Conservation (phyloP, 2,888 invertebrate species). For the Amiota communis region DNA sequence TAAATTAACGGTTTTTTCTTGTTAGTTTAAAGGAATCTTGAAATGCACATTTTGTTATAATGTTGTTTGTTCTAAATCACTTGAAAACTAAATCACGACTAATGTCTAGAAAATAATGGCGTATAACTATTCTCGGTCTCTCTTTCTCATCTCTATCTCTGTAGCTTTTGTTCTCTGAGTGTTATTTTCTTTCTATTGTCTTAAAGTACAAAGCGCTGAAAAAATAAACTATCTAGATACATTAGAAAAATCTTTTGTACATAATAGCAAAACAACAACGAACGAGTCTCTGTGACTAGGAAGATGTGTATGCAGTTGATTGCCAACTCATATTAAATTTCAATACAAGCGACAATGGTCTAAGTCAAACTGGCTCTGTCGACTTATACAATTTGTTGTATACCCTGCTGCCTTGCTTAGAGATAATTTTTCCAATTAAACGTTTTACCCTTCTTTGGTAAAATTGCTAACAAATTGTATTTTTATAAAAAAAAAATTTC, state of each 20-base stretch:
- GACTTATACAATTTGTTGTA: no score
- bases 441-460: no score
- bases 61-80: neutral
- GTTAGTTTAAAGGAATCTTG: conserved; percentile 3
- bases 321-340: conserved; percentile 40
- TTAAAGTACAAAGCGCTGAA: conserved; percentile 7
- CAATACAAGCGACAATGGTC: conserved; percentile 21
- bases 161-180: no score
- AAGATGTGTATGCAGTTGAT: conserved; percentile 36
- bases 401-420: no score
- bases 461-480: no score
- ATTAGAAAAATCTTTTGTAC: conserved; percentile 6
- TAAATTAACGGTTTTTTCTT: neutral
- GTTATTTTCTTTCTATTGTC: neutral
- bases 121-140: neutral
- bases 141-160: no score
- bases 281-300: conserved; percentile 6
- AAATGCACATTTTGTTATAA: neutral
- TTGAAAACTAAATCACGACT: conserved; percentile 1
- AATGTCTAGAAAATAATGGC: neutral
- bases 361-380: neutral
- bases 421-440: no score
- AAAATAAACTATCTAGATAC: conserved; percentile 12
- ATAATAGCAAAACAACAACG: conserved; percentile 18
- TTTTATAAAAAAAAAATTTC: no score